Evolutionary conservation across 2,113 vertebrate species (phyloP), one percentile per base, ranked within the genome.

Genomic region (Rhegmatorhina hoffmannsi): DNA sequence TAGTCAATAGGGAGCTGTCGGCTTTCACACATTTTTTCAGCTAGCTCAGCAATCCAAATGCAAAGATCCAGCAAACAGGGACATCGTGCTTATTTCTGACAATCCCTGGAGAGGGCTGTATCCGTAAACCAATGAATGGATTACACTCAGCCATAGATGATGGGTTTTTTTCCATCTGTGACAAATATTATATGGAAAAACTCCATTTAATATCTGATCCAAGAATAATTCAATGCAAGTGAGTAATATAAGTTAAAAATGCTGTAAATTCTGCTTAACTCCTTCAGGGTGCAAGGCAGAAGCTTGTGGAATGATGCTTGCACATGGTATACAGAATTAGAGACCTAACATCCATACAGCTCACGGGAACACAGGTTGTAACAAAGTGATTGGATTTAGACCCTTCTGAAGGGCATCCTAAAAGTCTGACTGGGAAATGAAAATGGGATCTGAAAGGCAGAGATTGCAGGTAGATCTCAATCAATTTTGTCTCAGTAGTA

Each of bases 31-130:
- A 86, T 95, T 96, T 96, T 96, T 96, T 95, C 94, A 92, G 94
- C 95, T 96, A 96, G 95, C 92, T 97, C 92, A 96, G 95, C 96
- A 95, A 92, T 93, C 95, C 93, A 94, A 97, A 92, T 89, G 96
- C 95, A 97, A 96, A 96, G 95, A 89, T 76, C 89, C 92, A 5
- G 64, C 75, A 90, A 97, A 67, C 75, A 78, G 91, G 92, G 95
- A 95, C 94, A 86, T 90, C 1, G 13, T 74, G 90, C 95, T 95
- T 97, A 94, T 95, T 95, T 95, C 92, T 95, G 84, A 94, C 86
- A 92, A 55, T 93, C 93, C 85, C 95, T 31, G 44, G 92, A 90
- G 92, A 94, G 56, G 81, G 55, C 78, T 96, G 68, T 25, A 84
- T 94, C 87, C 4, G 4, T 95, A 95, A 94, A 90, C 95, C 78